These are phyloP conservation scores for Caenorhabditis zanzibari DNA, from an alignment of 2,888 invertebrate species.

Conservation along the genomic window DNA sequence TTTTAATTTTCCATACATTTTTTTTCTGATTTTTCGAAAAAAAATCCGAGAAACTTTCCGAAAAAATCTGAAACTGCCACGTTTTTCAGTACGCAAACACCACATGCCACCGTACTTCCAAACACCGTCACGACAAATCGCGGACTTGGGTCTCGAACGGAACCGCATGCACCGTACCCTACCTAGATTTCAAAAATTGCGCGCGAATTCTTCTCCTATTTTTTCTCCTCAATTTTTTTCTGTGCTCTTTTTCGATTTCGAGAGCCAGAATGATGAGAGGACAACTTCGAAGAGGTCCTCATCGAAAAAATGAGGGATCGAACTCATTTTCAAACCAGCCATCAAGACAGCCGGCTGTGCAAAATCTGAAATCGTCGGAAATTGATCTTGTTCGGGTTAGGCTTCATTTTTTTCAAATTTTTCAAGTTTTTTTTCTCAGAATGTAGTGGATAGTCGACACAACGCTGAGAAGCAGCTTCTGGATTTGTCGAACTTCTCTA, in stretches of 20 bases:
- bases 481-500: slow-evolving; percentile 78
- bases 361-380: slow-evolving; percentile 13
- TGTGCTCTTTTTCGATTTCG: background rate
- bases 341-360: background rate
- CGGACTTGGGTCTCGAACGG: slow-evolving; percentile 1
- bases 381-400: slow-evolving; percentile 10
- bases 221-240: no score
- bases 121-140: background rate
- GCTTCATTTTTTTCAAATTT: background rate
- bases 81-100: no score
- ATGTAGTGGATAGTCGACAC: slow-evolving; percentile 75
- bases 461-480: slow-evolving; percentile 71
- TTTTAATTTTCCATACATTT: no score
- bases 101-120: no score
- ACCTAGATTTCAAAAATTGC: background rate
- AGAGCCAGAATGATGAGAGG: slow-evolving; percentile 8
- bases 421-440: slow-evolving; percentile 37
- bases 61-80: no score
- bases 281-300: background rate
- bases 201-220: no score
- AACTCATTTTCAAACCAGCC: background rate
- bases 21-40: no score
- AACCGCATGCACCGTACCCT: background rate
- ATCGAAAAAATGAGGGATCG: background rate
- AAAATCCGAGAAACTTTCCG: no score